These are phyloP conservation scores for Mionectes olivaceus DNA, from an alignment of 2,797 vertebrate species.

Conservation along the genomic window DNA sequence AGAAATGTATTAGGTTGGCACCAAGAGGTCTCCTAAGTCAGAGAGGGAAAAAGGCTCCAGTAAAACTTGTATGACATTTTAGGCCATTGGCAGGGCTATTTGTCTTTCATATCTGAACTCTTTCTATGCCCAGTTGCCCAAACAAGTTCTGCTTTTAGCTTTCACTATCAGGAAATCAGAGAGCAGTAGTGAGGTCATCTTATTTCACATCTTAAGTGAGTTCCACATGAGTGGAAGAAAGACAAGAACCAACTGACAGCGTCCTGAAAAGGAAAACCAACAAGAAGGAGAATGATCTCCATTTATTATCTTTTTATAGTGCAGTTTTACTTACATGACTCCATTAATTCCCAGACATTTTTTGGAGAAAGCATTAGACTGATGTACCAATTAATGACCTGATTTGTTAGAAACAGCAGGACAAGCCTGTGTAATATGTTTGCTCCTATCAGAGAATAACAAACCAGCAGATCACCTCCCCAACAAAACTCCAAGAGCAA, in stretches of 20 bases:
- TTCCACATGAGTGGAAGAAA: background rate
- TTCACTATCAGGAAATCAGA: background rate
- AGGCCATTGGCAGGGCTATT: background rate
- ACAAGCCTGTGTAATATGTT: background rate
- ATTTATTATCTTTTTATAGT: constrained; percentile 1
- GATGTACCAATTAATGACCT: background rate
- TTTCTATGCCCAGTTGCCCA: background rate
- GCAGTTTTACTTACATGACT: background rate
- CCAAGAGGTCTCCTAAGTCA: background rate
- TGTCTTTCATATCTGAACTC: background rate
- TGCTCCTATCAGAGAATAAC: background rate
- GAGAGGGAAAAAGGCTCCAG: background rate
- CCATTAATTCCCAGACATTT: background rate
- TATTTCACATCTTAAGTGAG: background rate
- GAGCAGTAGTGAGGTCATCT: background rate
- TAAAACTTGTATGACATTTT: background rate
- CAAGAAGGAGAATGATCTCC: background rate
- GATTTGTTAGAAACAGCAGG: background rate
- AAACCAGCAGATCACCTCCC: background rate
- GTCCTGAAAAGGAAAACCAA: constrained; percentile 9
- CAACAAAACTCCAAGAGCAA: background rate
- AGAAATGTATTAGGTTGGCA: background rate
- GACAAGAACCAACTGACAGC: background rate
- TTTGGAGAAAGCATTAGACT: background rate
- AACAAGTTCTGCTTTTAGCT: constrained; percentile 4